Evolutionary conservation across 2,797 vertebrate genomes (phyloP).

Genomic region (Serranus cabrilla): DNA sequence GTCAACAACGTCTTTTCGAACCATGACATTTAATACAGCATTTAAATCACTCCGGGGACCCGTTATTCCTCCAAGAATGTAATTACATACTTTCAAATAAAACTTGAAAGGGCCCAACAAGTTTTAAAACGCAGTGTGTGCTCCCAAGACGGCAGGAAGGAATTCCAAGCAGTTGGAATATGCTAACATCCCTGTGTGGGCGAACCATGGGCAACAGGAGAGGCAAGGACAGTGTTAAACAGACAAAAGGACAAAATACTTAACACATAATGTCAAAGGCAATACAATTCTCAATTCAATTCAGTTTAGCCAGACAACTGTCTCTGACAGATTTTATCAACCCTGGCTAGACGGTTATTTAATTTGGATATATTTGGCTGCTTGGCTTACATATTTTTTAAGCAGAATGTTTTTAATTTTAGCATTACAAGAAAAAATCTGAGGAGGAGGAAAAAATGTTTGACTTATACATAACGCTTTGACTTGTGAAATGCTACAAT

Average conservation of each 20-base stretch:
- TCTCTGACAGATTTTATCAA: too few relatives aligned
- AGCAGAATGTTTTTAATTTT: too few relatives aligned
- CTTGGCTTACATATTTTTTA: too few relatives aligned
- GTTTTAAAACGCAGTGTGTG: slow-evolving; percentile 98
- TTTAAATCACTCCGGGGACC: slow-evolving; percentile 95
- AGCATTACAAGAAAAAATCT: too few relatives aligned
- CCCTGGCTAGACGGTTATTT: too few relatives aligned
- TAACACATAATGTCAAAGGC: background rate
- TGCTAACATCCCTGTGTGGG: slow-evolving; percentile 96
- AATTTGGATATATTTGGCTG: too few relatives aligned
- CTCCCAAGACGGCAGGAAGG: slow-evolving; percentile 93
- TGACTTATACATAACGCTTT: too few relatives aligned
- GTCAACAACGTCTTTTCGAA: slow-evolving; percentile 94
- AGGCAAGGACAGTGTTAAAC: slow-evolving; percentile 29
- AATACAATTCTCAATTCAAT: background rate
- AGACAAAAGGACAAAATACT: slow-evolving; percentile 15
- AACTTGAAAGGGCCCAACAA: slow-evolving; percentile 99
- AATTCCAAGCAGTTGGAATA: slow-evolving; percentile 98
- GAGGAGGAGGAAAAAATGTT: too few relatives aligned
- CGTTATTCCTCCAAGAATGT: slow-evolving; percentile 99
- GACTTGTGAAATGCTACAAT: too few relatives aligned
- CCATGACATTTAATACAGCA: slow-evolving; percentile 95
- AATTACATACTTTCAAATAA: slow-evolving; percentile 99
- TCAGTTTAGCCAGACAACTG: too few relatives aligned
- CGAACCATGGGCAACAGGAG: slow-evolving; percentile 81